Percentiles rank a stretch among this genome's conserved stretches.
Conservation (phyloP, 1,140 invertebrate species). For the Coenobita brevimanus region DNA sequence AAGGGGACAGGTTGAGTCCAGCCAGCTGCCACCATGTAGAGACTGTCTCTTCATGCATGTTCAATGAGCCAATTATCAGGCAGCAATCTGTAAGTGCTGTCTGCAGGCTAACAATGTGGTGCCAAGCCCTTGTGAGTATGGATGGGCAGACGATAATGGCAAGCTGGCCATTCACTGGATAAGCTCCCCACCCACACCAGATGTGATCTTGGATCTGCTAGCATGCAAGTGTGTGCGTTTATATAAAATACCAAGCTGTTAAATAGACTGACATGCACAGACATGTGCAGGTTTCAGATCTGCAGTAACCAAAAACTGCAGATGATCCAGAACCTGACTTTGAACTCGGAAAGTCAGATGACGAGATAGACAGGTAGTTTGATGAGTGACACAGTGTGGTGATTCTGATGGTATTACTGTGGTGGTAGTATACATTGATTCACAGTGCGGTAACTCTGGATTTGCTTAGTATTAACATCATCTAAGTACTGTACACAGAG, state of each 20-base stretch:
- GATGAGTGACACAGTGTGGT: too few species aligned
- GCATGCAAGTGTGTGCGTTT: neutral
- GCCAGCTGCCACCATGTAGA: conserved; percentile 18
- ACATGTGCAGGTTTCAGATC: conserved; percentile 5
- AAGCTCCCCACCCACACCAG: neutral
- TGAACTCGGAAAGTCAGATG: too few species aligned
- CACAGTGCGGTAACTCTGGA: too few species aligned
- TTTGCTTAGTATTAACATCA: too few species aligned
- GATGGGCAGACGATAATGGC: conserved; percentile 1
- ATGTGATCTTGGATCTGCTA: neutral
- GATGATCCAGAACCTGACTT: too few species aligned
- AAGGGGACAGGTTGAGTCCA: neutral
- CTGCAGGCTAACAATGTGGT: neutral
- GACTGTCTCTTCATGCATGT: conserved; percentile 20
- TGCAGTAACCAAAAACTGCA: conserved; percentile 1
- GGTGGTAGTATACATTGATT: too few species aligned
- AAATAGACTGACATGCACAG: neutral
- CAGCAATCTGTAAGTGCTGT: neutral
- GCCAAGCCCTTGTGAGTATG: conserved; percentile 2
- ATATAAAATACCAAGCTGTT: conserved; percentile 17
- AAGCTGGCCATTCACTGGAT: neutral
- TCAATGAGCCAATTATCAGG: conserved; percentile 19
- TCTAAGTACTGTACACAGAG: too few species aligned
- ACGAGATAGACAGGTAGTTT: too few species aligned
- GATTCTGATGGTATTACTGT: too few species aligned